A percentile compares a stretch with the other conserved stretches of the same genome.
Conservation (phyloP, 2,113 vertebrate species). For the Chaetodon auriga region DNA sequence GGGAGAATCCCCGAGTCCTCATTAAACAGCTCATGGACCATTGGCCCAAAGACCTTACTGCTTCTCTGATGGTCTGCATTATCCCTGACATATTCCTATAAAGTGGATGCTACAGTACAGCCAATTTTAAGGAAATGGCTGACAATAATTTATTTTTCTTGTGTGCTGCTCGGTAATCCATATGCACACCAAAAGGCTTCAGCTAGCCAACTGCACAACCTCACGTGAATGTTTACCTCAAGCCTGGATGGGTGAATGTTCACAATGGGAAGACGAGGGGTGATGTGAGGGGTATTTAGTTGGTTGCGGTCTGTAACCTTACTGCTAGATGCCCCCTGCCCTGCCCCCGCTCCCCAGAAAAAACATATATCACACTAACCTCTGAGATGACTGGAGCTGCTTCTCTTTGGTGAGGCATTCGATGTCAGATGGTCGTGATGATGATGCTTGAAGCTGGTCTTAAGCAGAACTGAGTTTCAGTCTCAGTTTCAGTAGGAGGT, state of each 20-base stretch:
- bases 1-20: conserved; percentile 68
- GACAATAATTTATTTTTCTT: conserved; percentile 19
- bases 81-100: conserved; percentile 66
- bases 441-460: too few relatives aligned
- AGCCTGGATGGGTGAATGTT: neutral
- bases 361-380: too few relatives aligned
- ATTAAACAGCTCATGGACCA: conserved; percentile 80
- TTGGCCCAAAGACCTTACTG: conserved; percentile 72
- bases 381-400: too few relatives aligned
- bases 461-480: too few relatives aligned
- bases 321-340: too few relatives aligned
- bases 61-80: conserved; percentile 63
- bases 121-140: conserved; percentile 38
- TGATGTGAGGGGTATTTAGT: too few relatives aligned
- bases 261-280: too few relatives aligned
- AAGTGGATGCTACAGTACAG: conserved; percentile 39
- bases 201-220: neutral
- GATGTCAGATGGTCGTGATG: too few relatives aligned
- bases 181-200: neutral
- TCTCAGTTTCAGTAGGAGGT: too few relatives aligned
- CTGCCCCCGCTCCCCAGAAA: too few relatives aligned
- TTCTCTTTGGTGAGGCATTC: too few relatives aligned
- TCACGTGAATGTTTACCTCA: neutral
- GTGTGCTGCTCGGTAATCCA: neutral
- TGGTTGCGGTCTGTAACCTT: too few relatives aligned